phyloP scores from a whole-genome alignment of 2,888 invertebrate genomes.

The Zhuqinia jingwanae region DNA sequence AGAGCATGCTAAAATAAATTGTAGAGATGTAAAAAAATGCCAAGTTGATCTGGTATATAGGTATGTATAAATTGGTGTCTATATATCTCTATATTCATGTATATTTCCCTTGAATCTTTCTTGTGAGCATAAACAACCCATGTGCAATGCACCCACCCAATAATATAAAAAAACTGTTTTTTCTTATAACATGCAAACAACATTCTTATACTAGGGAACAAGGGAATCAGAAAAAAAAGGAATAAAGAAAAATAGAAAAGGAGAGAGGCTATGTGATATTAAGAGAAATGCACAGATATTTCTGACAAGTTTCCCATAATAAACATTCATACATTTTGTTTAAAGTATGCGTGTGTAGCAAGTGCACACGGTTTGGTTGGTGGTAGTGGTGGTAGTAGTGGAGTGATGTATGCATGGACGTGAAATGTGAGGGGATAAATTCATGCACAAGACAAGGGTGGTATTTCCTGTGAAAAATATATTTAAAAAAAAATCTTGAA shows the following conservation, averaged over 20 bases:
- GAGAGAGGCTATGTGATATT: neutral
- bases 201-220: neutral
- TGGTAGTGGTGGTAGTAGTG: too few species aligned
- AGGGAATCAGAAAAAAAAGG: neutral
- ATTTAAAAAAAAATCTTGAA: conserved; percentile 20
- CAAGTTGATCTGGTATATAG: conserved; percentile 22
- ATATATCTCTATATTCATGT: too few species aligned
- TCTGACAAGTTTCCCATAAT: conserved; percentile 20
- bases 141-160: neutral
- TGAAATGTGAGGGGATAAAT: conserved; percentile 37
- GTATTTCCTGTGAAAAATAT: conserved; percentile 58
- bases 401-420: neutral
- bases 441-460: conserved; percentile 51
- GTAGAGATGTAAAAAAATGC: conserved; percentile 30
- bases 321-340: neutral
- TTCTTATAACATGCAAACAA: conserved; percentile 15
- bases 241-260: neutral
- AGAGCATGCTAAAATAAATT: conserved; percentile 48
- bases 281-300: conserved; percentile 23
- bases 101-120: too few species aligned
- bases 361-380: conserved; percentile 8
- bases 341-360: neutral
- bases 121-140: conserved; percentile 14
- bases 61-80: too few species aligned
- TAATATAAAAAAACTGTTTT: neutral